Evolutionary conservation across 2,888 invertebrate species (phyloP).

Genomic region (Epinotia nisella): DNA sequence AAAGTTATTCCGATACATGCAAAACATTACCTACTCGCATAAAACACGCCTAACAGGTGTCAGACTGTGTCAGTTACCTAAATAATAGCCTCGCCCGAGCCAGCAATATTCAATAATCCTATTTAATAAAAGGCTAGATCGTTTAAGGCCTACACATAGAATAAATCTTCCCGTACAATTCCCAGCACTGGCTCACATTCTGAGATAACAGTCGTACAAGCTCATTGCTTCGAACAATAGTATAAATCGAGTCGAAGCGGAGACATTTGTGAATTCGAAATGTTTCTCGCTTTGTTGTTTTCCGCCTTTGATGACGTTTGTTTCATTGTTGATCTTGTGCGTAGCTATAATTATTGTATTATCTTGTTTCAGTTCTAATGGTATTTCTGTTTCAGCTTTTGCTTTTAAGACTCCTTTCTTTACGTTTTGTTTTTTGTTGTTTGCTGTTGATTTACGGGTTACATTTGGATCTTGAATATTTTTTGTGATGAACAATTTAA

Average conservation of each 20-base stretch:
- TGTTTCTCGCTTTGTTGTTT: constrained; percentile 74
- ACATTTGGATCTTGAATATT: no score
- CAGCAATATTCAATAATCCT: constrained; percentile 34
- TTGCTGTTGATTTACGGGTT: background rate
- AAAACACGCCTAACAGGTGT: constrained; percentile 30
- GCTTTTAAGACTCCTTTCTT: background rate
- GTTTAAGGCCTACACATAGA: constrained; percentile 58
- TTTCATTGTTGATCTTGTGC: constrained; percentile 33
- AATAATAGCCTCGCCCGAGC: constrained; percentile 5
- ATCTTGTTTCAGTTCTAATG: constrained; percentile 26
- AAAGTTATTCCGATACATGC: constrained; percentile 7
- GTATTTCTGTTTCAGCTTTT: constrained; percentile 20
- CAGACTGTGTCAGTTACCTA: constrained; percentile 16
- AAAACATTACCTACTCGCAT: background rate
- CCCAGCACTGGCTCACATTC: constrained; percentile 61
- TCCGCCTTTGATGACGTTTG: constrained; percentile 49
- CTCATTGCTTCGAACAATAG: constrained; percentile 67
- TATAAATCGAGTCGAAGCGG: constrained; percentile 71
- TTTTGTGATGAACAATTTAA: no score
- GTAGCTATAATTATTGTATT: constrained; percentile 36
- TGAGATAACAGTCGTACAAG: constrained; percentile 77
- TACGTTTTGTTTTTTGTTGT: background rate
- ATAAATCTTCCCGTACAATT: constrained; percentile 69
- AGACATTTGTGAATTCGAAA: constrained; percentile 76
- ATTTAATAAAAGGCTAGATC: constrained; percentile 53